These are phyloP conservation scores for Hypselothyrea guttata DNA, from an alignment of 2,888 invertebrate genomes.

Conservation along the genomic window DNA sequence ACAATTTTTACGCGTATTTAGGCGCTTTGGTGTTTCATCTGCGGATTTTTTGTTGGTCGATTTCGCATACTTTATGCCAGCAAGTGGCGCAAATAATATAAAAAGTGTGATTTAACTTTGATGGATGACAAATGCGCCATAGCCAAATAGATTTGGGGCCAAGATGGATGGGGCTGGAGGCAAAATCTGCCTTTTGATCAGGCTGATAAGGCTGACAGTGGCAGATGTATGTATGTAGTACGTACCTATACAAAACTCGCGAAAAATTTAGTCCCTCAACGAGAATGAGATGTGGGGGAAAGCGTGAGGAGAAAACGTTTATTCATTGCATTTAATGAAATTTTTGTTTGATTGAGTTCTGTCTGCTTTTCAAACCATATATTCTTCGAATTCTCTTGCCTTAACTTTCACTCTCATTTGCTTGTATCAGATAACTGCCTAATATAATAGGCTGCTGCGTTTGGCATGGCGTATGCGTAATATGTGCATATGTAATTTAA, in stretches of 20 bases:
- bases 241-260: slow-evolving; percentile 4
- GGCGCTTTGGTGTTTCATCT: slow-evolving; percentile 51
- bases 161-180: slow-evolving; percentile 6
- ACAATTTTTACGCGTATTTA: slow-evolving; percentile 74
- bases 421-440: not conserved
- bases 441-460: slow-evolving; percentile 1
- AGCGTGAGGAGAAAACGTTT: slow-evolving; percentile 43
- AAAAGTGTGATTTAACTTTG: slow-evolving; percentile 81
- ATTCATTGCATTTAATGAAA: slow-evolving; percentile 64
- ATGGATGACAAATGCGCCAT: slow-evolving; percentile 79
- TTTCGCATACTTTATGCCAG: slow-evolving; percentile 55
- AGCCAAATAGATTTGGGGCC: too few relatives aligned
- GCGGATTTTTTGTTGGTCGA: slow-evolving; percentile 46
- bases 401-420: too few relatives aligned
- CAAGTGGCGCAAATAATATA: slow-evolving; percentile 75
- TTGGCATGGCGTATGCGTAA: slow-evolving; percentile 47
- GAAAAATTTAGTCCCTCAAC: slow-evolving; percentile 38
- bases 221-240: slow-evolving; percentile 37
- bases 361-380: not conserved
- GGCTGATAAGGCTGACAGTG: slow-evolving; percentile 58
- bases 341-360: slow-evolving; percentile 49
- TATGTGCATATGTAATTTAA: slow-evolving; percentile 61
- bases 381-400: not conserved
- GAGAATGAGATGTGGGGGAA: slow-evolving; percentile 30
- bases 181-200: slow-evolving; percentile 70